Evolutionary conservation across 2,888 invertebrate species (phyloP), one percentile per base, ranked within the genome.

Genomic region (Platyscelio sp.): DNA sequence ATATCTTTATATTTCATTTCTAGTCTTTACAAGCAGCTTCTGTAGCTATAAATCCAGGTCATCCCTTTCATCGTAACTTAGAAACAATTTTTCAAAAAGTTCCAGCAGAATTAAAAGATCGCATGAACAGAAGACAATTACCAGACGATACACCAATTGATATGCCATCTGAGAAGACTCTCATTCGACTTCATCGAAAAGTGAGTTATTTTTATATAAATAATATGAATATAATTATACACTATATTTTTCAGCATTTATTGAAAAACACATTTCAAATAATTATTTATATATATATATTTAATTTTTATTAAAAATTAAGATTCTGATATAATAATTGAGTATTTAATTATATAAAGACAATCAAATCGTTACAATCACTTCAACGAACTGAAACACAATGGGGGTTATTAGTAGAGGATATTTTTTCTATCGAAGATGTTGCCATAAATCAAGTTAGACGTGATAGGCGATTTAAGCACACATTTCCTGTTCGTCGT

Each of bases 301-400:
- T n/a, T n/a, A n/a, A n/a, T n/a, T n/a, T n/a, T n/a, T n/a, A n/a
- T n/a, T n/a, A n/a, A n/a, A n/a, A n/a, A n/a, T n/a, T n/a, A n/a
- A n/a, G n/a, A n/a, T n/a, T n/a, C n/a, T n/a, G n/a, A n/a, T n/a
- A n/a, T n/a, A n/a, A n/a, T n/a, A n/a, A n/a, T n/a, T n/a, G n/a
- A n/a, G n/a, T 60, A 20, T 60, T 33, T 60, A 33, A 13, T 27
- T 2, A 29, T 26, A 51, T 63, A 11, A 58, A 97, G 96, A 96
- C 97, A 1, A 98, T 98, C 84, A 98, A 98, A 94, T 97, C 98
- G 0, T 94, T 98, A 27, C 98, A 99, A 94, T 97, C 97, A n/a
- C 95, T 98, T 56, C 97, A 98, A 93, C 96, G 99, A 85, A 98
- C 98, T 3, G 98, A 98, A 93, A 98, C 98, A 0, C 98, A 99